Percentiles rank a stretch among this genome's conserved stretches.
Evolutionary conservation across 2,113 vertebrate genomes (phyloP).

Genomic region (Ptychochromis oligacanthus): DNA sequence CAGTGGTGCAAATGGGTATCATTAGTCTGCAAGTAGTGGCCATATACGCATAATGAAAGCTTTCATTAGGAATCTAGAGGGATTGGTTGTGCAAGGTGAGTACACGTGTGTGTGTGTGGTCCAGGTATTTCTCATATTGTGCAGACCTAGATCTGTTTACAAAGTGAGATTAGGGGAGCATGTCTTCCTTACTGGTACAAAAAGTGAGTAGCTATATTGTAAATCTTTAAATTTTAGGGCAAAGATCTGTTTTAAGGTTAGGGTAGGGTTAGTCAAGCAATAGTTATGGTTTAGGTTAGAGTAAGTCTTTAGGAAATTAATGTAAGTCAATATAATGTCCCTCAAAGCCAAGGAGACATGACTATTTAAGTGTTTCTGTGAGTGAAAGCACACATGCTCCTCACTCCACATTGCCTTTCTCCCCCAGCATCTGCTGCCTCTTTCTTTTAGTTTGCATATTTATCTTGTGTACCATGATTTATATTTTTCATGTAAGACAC

Average conservation of each 20-base stretch:
- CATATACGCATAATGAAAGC: slow-evolving; percentile 70
- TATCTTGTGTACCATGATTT: background rate
- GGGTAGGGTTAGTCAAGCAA: background rate
- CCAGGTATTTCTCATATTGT: background rate
- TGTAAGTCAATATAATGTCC: background rate
- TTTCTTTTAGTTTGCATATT: background rate
- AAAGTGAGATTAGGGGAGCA: background rate
- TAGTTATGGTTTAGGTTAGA: background rate
- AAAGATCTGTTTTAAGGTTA: background rate
- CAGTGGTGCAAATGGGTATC: slow-evolving; percentile 70
- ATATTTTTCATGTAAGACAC: background rate
- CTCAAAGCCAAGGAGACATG: background rate
- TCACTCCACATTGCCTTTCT: too few relatives aligned
- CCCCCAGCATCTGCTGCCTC: background rate
- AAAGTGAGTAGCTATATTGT: background rate
- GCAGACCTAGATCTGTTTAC: background rate
- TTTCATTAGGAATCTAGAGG: slow-evolving; percentile 69
- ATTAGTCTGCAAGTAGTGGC: slow-evolving; percentile 73
- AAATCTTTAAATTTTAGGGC: slow-evolving; percentile 1
- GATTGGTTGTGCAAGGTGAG: slow-evolving; percentile 34
- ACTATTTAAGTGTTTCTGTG: background rate
- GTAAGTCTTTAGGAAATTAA: background rate
- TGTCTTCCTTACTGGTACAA: background rate
- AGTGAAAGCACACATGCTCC: background rate
- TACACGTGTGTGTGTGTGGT: background rate